Conservation (phyloP, 2,797 vertebrate species). For the Pagetopsis macropterus region DNA sequence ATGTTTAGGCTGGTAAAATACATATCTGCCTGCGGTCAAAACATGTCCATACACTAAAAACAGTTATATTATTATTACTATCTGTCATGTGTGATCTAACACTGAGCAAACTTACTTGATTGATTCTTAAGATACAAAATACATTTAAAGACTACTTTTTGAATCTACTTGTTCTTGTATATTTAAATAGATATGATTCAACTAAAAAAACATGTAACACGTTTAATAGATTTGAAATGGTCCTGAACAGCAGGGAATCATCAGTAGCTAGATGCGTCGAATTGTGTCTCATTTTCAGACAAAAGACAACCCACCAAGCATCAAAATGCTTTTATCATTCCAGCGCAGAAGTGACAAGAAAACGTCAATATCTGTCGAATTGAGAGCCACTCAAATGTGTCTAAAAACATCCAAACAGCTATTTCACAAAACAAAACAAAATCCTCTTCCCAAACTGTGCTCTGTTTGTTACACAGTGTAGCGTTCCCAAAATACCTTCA, state of each 20-base stretch:
- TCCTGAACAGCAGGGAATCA: slow-evolving; percentile 22
- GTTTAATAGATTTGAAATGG: slow-evolving; percentile 7
- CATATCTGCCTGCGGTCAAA: too few species aligned
- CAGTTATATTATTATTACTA: too few species aligned
- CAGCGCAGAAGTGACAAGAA: slow-evolving; percentile 29
- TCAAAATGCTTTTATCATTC: slow-evolving; percentile 40
- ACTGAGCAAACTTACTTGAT: too few species aligned
- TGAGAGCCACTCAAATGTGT: slow-evolving; percentile 40
- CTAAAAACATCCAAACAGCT: slow-evolving; percentile 50
- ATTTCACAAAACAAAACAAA: slow-evolving; percentile 42
- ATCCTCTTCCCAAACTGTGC: slow-evolving; percentile 17
- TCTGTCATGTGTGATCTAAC: too few species aligned
- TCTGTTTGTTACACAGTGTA: slow-evolving; percentile 32
- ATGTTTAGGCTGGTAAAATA: too few species aligned
- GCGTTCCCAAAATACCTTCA: slow-evolving; percentile 43
- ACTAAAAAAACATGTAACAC: too few species aligned
- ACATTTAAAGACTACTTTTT: too few species aligned
- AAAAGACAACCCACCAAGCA: slow-evolving; percentile 35
- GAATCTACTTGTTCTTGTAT: too few species aligned
- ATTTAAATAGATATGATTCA: too few species aligned
- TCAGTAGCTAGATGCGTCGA: slow-evolving; percentile 33
- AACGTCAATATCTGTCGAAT: slow-evolving; percentile 49
- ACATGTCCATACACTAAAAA: too few species aligned
- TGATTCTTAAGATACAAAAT: too few species aligned
- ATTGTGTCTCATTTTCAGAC: slow-evolving; percentile 36